These are phyloP conservation scores for Manis pentadactyla DNA, from an alignment of 2,797 vertebrate genomes.

Conservation along the genomic window DNA sequence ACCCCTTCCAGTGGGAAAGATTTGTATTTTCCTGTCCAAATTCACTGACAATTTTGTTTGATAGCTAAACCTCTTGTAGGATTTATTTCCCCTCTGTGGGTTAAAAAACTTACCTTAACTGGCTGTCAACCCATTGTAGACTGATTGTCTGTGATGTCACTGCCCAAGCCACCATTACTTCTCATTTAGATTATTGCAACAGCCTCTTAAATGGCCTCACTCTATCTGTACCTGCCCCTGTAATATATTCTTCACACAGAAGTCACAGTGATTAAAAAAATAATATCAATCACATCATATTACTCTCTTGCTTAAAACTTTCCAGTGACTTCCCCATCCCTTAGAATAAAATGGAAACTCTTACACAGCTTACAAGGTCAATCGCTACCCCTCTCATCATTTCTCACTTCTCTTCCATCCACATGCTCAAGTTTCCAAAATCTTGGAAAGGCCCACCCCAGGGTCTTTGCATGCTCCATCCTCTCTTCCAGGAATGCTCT, in stretches of 20 bases:
- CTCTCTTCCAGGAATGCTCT: neutral
- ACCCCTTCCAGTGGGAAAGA: neutral
- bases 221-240: neutral
- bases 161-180: neutral
- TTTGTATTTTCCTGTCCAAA: neutral
- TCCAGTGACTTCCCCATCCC: neutral
- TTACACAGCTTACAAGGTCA: neutral
- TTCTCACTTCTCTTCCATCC: neutral
- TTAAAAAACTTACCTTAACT: neutral
- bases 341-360: conserved; percentile 25
- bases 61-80: neutral
- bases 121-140: neutral
- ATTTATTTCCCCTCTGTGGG: neutral
- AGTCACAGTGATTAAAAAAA: neutral
- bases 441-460: neutral
- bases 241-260: neutral
- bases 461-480: neutral
- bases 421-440: neutral
- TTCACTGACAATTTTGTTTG: neutral
- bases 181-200: neutral
- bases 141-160: neutral
- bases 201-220: neutral
- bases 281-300: neutral
- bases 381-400: neutral
- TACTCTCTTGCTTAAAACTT: neutral